A percentile compares a stretch with the other conserved stretches of the same genome.
Conservation (phyloP, 2,888 invertebrate genomes). For the Parelbella ahira region DNA sequence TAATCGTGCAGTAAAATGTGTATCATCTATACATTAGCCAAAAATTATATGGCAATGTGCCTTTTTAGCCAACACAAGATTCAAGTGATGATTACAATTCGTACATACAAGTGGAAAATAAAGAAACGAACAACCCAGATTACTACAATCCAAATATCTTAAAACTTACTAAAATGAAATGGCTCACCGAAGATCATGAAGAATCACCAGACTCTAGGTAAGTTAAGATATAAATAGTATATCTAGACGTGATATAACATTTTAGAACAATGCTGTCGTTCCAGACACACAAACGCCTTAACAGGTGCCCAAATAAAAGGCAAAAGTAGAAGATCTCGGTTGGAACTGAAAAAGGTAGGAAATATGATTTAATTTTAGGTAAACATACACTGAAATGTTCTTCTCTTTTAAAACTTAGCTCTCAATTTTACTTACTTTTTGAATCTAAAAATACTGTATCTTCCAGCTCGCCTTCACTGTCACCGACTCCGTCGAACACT, state of each 20-base stretch:
- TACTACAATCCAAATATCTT: constrained; percentile 50
- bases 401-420: too few relatives aligned
- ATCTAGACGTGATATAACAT: background rate
- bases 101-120: constrained; percentile 22
- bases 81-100: background rate
- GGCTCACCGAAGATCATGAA: constrained; percentile 57
- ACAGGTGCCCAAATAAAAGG: constrained; percentile 56
- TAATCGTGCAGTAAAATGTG: too few relatives aligned
- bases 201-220: constrained; percentile 60
- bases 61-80: constrained; percentile 21
- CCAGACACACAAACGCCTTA: constrained; percentile 63
- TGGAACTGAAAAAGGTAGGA: constrained; percentile 16
- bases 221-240: constrained; percentile 23
- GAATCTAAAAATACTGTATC: too few relatives aligned
- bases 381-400: too few relatives aligned
- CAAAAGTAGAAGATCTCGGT: constrained; percentile 31
- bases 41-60: too few relatives aligned
- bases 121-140: constrained; percentile 28
- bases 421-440: too few relatives aligned
- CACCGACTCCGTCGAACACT: constrained; percentile 45
- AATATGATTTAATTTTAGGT: background rate
- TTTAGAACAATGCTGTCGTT: constrained; percentile 44
- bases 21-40: too few relatives aligned
- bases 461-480: constrained; percentile 56
- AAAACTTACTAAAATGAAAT: constrained; percentile 66